A percentile compares a stretch with the other conserved stretches of the same genome.
These are phyloP conservation scores for Pangasianodon gigas DNA, from an alignment of 2,113 vertebrate species.

Conservation along the genomic window DNA sequence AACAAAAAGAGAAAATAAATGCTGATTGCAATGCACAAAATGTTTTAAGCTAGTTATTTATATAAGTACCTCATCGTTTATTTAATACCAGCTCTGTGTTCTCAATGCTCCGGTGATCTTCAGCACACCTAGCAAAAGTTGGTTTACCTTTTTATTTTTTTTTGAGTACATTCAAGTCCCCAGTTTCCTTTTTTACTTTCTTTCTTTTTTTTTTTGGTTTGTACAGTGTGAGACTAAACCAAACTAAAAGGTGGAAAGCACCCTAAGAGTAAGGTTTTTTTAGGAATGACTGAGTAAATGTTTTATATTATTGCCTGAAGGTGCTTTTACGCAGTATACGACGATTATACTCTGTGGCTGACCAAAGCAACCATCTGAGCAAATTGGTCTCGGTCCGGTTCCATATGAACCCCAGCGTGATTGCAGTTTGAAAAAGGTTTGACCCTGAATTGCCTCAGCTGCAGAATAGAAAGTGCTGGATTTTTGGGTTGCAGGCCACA, in stretches of 20 bases:
- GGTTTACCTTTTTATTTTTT: not conserved
- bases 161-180: not conserved
- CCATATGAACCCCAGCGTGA: not conserved
- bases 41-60: not conserved
- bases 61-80: not conserved
- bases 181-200: not conserved
- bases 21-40: not conserved
- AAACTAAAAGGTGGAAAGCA: not conserved
- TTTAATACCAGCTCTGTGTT: not conserved
- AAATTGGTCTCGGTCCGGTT: not conserved
- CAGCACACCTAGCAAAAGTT: too few relatives aligned
- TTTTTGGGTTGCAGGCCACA: not conserved
- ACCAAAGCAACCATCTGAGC: not conserved
- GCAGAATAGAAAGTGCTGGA: not conserved
- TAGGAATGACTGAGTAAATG: not conserved
- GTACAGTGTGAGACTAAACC: not conserved
- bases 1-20: not conserved
- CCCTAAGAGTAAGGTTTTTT: not conserved
- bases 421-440: not conserved
- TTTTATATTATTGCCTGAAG: not conserved
- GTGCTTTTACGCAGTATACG: not conserved
- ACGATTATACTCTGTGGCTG: not conserved
- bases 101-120: not conserved
- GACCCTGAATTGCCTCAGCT: not conserved
- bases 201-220: not conserved